phyloP scores from a whole-genome alignment of 2,888 invertebrate genomes.

The Caenorhabditis sp. region DNA sequence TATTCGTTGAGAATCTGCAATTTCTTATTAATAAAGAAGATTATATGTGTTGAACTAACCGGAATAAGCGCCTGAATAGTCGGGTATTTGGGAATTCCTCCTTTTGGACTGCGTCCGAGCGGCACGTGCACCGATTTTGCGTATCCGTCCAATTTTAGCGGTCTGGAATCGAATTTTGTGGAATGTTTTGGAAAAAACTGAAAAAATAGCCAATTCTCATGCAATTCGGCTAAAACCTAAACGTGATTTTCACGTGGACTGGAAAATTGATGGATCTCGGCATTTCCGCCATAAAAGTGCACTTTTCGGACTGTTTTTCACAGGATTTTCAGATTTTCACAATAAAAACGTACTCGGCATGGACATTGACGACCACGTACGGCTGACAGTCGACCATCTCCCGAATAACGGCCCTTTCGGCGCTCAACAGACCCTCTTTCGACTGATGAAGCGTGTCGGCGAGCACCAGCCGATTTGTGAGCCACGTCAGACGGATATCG shows the following conservation, averaged over 20 bases:
- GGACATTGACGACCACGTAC: conserved; percentile 55
- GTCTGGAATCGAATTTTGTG: conserved; percentile 21
- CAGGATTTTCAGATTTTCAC: no score
- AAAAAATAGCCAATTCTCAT: not conserved
- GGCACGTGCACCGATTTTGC: conserved; percentile 57
- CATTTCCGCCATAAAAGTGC: no score
- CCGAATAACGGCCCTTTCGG: conserved; percentile 47
- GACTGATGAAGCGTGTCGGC: conserved; percentile 55
- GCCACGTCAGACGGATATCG: conserved; percentile 54
- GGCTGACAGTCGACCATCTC: conserved; percentile 60
- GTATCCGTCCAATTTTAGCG: conserved; percentile 55
- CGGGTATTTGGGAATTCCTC: conserved; percentile 41
- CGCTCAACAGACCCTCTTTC: conserved; percentile 47
- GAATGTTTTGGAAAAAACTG: not conserved
- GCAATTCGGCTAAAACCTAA: no score
- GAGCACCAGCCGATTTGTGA: conserved; percentile 53
- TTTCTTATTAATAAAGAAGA: not conserved
- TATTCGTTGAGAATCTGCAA: conserved; percentile 56
- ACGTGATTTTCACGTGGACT: no score
- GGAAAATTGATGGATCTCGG: no score
- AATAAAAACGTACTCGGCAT: conserved; percentile 40
- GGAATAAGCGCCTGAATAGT: conserved; percentile 40
- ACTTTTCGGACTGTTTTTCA: no score
- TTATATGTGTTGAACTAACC: conserved; percentile 2
- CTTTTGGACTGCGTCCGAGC: conserved; percentile 28